Conservation (phyloP, 2,113 vertebrate species). For the Ctenodactylus gundi region DNA sequence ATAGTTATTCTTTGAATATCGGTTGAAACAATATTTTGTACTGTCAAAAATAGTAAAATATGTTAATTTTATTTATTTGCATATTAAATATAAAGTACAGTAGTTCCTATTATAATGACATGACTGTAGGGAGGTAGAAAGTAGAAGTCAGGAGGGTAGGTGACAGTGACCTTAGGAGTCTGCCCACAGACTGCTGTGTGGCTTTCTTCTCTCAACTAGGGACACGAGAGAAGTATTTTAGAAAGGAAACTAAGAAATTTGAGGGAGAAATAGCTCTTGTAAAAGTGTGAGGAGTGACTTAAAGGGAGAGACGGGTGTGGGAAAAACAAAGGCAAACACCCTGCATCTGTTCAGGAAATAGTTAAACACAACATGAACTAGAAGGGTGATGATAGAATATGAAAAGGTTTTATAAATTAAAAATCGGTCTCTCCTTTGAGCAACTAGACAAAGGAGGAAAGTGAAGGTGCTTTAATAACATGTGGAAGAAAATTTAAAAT, state of each 20-base stretch:
- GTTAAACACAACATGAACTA: background rate
- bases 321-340: background rate
- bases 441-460: background rate
- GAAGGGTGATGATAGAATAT: background rate
- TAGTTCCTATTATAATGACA: background rate
- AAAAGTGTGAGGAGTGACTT: background rate
- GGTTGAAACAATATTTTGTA: background rate
- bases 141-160: background rate
- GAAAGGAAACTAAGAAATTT: background rate
- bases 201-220: background rate
- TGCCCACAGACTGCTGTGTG: rapidly evolving
- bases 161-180: background rate
- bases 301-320: background rate
- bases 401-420: background rate
- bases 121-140: background rate
- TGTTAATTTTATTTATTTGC: background rate
- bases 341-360: background rate
- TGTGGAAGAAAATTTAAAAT: background rate
- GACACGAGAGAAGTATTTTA: background rate
- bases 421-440: background rate
- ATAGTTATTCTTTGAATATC: background rate
- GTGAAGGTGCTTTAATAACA: background rate
- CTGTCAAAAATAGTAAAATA: background rate
- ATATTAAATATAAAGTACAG: background rate
- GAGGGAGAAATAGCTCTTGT: background rate